Percentiles rank a stretch among this genome's conserved stretches.
These are phyloP conservation scores for Brachyalestes nurse DNA, from an alignment of 2,797 vertebrate species.

Conservation along the genomic window DNA sequence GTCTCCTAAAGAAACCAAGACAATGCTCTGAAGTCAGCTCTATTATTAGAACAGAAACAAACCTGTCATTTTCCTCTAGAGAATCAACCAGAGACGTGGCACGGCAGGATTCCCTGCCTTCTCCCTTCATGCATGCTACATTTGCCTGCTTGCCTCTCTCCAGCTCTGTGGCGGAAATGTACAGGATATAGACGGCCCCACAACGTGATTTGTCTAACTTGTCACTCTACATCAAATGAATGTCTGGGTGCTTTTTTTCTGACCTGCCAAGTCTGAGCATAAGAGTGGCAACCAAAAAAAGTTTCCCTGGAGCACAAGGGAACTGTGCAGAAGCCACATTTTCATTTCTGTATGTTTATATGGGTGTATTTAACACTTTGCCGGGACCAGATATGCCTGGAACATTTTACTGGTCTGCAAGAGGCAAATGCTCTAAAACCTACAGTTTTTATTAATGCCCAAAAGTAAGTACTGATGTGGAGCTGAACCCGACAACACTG, in stretches of 20 bases:
- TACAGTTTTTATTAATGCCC: no score
- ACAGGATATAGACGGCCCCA: constrained; percentile 1
- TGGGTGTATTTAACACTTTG: neutral
- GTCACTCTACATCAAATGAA: neutral
- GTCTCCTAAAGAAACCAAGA: neutral
- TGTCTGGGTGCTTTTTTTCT: constrained; percentile 8
- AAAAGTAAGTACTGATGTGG: no score
- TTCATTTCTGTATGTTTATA: neutral
- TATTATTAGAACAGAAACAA: neutral
- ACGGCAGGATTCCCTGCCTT: neutral
- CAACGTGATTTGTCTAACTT: neutral
- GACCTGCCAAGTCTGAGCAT: constrained; percentile 6
- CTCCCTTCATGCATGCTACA: neutral
- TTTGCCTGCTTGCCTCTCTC: neutral
- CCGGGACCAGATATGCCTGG: neutral
- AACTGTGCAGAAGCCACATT: neutral
- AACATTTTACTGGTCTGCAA: no score
- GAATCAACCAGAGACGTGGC: neutral
- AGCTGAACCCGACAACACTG: neutral
- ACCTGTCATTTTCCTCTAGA: neutral
- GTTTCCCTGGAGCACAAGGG: neutral
- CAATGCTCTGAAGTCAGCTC: neutral
- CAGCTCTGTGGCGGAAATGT: constrained; percentile 11
- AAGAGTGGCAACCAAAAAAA: neutral
- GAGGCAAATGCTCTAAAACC: no score